A percentile compares a stretch with the other conserved stretches of the same genome.
Conservation (phyloP, 2,888 invertebrate genomes). For the Eurois occulta region DNA sequence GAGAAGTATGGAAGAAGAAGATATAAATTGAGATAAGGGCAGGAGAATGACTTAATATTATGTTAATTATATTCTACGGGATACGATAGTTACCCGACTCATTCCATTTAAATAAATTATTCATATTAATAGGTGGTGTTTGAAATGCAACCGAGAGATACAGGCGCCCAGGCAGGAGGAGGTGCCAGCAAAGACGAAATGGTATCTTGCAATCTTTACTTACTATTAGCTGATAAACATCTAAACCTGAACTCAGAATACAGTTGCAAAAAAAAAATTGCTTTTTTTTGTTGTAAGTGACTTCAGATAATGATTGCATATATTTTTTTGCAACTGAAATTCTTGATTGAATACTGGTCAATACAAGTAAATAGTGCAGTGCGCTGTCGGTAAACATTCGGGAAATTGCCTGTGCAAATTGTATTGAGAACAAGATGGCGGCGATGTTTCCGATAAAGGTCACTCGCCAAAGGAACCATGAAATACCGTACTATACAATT, state of each 20-base stretch:
- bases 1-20: neutral
- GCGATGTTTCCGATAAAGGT: too few species aligned
- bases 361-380: neutral
- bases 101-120: neutral
- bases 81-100: neutral
- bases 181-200: constrained; percentile 95
- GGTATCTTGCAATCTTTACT: constrained; percentile 77
- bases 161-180: constrained; percentile 93
- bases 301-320: too few species aligned
- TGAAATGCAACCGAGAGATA: constrained; percentile 97
- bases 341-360: neutral
- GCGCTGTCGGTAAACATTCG: neutral
- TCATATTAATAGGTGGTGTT: constrained; percentile 88
- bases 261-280: neutral
- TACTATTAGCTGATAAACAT: neutral
- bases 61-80: neutral
- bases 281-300: too few species aligned
- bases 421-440: neutral
- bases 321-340: too few species aligned
- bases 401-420: neutral
- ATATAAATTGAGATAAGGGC: neutral
- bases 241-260: neutral
- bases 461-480: too few species aligned
- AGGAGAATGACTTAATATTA: neutral
- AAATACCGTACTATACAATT: too few species aligned